Evolutionary conservation across 2,113 vertebrate species (phyloP), one percentile per base, ranked within the genome.

Genomic region (Acrocephalus kingi): DNA sequence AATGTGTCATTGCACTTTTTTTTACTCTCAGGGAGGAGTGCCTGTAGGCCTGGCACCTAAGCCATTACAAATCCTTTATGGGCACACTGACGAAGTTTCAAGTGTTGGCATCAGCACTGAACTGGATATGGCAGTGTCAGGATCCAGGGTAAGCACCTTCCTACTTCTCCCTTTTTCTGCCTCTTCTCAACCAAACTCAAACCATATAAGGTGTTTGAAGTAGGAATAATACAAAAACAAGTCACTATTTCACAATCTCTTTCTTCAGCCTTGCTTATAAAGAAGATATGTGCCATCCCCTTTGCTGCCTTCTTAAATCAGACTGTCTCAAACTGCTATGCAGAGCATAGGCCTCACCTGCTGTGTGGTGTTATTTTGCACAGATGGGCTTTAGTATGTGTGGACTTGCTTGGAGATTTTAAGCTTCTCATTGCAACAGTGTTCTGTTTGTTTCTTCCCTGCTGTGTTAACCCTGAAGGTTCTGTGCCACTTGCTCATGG

Each of bases 31-130:
- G 99, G 99, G 99, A 69, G 99, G 99, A 55, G 90, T 98, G 89
- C 98, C 99, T 15, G 97, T 98, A 67, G 99, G 99, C 39, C 97
- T 99, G 88, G 95, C 97, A 81, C 96, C 98, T 83, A 99, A 99
- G 94, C 99, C 99, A 2, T 95, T 99, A 51, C 99, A 99, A 97
- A 99, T 99, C 93, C 97, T 99, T 28, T 99, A 99, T 6, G 99
- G 99, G 81, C 99, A 99, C 96, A 99, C 98, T 1, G 98, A 99
- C 11, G 99, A 99, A 95, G 98, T 99, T 82, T 92, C 99, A 1
- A 99, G 99, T 71, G 99, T 99, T 63, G 98, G 97, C 74, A 99
- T 99, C 97, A 99, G 99, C 97, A 99, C 99, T 17, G 99, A 99
- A 94, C 97, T 99, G 90, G 99, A 99, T 94, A 99, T 99, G 99